A percentile compares a stretch with the other conserved stretches of the same genome.
Conservation (phyloP, 2,888 invertebrate genomes). For the Noctua janthina region DNA sequence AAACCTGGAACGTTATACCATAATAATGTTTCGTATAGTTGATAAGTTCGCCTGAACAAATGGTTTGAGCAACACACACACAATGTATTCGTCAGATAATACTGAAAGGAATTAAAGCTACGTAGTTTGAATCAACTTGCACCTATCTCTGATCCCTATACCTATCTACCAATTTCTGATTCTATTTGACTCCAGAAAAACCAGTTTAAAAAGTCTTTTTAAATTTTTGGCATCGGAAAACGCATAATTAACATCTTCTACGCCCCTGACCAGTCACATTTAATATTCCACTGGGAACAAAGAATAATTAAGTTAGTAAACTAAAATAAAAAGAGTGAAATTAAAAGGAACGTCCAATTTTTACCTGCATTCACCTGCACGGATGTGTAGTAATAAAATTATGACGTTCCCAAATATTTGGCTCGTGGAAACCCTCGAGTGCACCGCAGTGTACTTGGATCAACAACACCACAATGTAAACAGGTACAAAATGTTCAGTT, state of each 20-base stretch:
- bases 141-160: background rate
- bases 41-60: conserved; percentile 25
- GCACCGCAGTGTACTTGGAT: conserved; percentile 53
- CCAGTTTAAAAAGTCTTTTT: background rate
- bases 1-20: background rate
- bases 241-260: conserved; percentile 9
- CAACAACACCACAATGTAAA: conserved; percentile 24
- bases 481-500: conserved; percentile 29
- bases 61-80: conserved; percentile 13
- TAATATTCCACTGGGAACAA: conserved; percentile 24
- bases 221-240: background rate
- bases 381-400: conserved; percentile 56
- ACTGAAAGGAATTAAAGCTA: background rate
- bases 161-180: background rate
- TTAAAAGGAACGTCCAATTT: conserved; percentile 49
- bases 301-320: conserved; percentile 27
- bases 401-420: conserved; percentile 56
- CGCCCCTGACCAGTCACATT: conserved; percentile 13
- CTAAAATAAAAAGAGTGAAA: conserved; percentile 27
- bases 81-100: too few species aligned
- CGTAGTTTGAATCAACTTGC: background rate
- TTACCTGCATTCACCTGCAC: conserved; percentile 37
- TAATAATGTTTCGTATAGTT: background rate
- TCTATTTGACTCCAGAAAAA: background rate
- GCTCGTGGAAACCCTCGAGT: conserved; percentile 42